phyloP scores from a whole-genome alignment of 2,888 invertebrate genomes.

The Lepidocyrtoides sp. region DNA sequence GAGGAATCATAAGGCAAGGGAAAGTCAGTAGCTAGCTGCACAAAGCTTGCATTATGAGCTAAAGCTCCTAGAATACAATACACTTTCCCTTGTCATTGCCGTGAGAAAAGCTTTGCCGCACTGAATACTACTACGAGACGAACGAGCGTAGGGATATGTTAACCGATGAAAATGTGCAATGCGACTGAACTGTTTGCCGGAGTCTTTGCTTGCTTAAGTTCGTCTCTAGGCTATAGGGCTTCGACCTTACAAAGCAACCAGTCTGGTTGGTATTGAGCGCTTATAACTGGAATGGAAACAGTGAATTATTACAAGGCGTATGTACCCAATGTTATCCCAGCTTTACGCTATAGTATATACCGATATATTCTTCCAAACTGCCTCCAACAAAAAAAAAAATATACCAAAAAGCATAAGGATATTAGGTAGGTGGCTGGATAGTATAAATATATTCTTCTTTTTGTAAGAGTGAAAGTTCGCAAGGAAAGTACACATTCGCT shows the following conservation, averaged over 20 bases:
- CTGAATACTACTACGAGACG: neutral
- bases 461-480: conserved; percentile 40
- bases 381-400: too few relatives aligned
- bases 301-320: neutral
- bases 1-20: neutral
- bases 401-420: too few relatives aligned
- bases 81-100: conserved; percentile 22
- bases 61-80: neutral
- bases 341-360: neutral
- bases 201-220: conserved; percentile 58
- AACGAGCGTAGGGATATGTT: neutral
- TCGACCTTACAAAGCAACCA: conserved; percentile 70
- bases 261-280: conserved; percentile 36
- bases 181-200: conserved; percentile 67
- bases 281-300: neutral
- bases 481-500: neutral
- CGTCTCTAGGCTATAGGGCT: conserved; percentile 72
- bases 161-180: conserved; percentile 59
- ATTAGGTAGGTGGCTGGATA: neutral
- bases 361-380: too few relatives aligned
- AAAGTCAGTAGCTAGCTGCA: neutral
- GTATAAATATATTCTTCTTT: conserved; percentile 19
- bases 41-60: neutral
- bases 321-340: neutral
- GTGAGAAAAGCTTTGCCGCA: conserved; percentile 24